Evolutionary conservation across 2,113 vertebrate species (phyloP).

Genomic region (Hystrix brachyura): DNA sequence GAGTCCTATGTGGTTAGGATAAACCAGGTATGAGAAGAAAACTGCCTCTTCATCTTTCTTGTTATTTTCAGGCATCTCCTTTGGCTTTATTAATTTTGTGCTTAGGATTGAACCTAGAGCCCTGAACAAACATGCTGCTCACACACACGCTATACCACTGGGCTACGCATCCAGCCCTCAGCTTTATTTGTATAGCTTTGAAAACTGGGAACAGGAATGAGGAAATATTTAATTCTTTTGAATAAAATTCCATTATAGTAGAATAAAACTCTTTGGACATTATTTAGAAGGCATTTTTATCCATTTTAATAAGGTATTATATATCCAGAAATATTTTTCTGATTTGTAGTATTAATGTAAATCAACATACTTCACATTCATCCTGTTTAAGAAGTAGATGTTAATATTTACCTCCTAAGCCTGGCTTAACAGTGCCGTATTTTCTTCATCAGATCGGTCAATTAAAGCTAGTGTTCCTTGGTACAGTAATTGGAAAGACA

Average conservation of each 20-base stretch:
- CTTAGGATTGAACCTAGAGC: not conserved
- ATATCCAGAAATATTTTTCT: constrained; percentile 38
- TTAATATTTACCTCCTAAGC: constrained; percentile 78
- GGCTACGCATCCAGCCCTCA: not conserved
- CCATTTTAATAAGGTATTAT: constrained; percentile 23
- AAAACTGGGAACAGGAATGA: constrained; percentile 1
- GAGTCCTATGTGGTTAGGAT: constrained; percentile 7
- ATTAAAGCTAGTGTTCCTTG: constrained; percentile 96
- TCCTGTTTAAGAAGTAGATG: constrained; percentile 62
- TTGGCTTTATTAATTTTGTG: constrained; percentile 16
- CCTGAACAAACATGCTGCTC: not conserved
- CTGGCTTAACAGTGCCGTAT: constrained; percentile 87
- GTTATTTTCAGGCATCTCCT: not conserved
- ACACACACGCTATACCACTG: not conserved
- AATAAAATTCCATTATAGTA: constrained; percentile 24
- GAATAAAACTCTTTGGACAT: not conserved
- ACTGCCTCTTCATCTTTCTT: not conserved
- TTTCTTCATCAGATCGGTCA: constrained; percentile 94
- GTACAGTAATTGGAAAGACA: constrained; percentile 96
- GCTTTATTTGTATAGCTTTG: not conserved
- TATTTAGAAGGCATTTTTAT: constrained; percentile 19
- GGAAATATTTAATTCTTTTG: constrained; percentile 31
- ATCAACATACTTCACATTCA: constrained; percentile 42
- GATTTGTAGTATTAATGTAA: constrained; percentile 46
- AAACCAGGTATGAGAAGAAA: not conserved